phyloP scores from a whole-genome alignment of 2,888 invertebrate species.

The Eulithis testata region DNA sequence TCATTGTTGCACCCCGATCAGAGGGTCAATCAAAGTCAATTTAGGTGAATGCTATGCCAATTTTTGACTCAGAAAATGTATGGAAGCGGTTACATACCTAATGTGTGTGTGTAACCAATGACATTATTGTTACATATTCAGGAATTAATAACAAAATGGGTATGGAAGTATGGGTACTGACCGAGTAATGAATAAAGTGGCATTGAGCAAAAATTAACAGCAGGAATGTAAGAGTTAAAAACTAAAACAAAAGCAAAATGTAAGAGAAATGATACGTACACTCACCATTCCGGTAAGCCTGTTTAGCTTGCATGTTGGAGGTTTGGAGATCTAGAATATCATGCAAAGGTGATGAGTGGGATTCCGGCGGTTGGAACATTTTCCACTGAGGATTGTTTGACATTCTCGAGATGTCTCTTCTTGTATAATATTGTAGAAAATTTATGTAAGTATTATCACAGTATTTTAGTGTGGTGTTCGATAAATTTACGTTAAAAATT shows the following conservation, averaged over 20 bases:
- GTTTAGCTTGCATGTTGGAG: constrained; percentile 79
- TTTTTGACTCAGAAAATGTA: background rate
- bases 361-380: constrained; percentile 95
- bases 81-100: background rate
- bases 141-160: too few relatives aligned
- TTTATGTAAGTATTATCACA: constrained; percentile 67
- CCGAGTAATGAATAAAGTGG: too few relatives aligned
- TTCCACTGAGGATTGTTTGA: constrained; percentile 95
- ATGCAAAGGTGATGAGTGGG: constrained; percentile 92
- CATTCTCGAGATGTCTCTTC: constrained; percentile 79
- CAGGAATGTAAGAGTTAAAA: background rate
- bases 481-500: constrained; percentile 52
- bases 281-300: constrained; percentile 84
- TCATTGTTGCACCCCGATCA: background rate
- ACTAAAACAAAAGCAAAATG: background rate
- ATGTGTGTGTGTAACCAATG: background rate
- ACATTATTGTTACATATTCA: too few relatives aligned
- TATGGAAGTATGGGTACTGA: too few relatives aligned
- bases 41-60: background rate
- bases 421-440: constrained; percentile 77
- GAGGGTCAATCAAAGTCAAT: constrained; percentile 6
- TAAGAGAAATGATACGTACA: constrained; percentile 36
- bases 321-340: constrained; percentile 91
- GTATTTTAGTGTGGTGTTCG: constrained; percentile 70
- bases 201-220: background rate